These are phyloP conservation scores for Madoqua kirkii DNA, from an alignment of 2,113 vertebrate genomes.

Conservation along the genomic window DNA sequence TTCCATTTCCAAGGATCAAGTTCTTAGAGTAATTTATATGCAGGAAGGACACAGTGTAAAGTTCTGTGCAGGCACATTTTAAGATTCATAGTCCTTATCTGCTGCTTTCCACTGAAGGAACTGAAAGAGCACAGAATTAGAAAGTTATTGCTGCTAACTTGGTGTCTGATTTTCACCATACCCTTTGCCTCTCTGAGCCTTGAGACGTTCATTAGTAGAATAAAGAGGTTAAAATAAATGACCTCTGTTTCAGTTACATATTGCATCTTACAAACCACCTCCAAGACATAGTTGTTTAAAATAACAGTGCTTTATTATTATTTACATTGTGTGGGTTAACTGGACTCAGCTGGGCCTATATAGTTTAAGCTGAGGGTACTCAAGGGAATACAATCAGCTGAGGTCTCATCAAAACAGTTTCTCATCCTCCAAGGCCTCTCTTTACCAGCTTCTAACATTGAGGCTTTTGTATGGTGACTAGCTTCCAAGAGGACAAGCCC, in stretches of 20 bases:
- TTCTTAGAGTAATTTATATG: neutral
- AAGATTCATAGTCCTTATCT: neutral
- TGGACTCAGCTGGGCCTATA: neutral
- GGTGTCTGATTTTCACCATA: neutral
- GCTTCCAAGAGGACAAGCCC: neutral
- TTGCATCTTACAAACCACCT: neutral
- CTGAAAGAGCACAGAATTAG: neutral
- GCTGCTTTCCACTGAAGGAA: neutral
- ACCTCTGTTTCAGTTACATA: conserved; percentile 30
- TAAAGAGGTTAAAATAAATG: neutral
- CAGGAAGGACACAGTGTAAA: neutral
- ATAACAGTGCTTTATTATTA: conserved; percentile 18
- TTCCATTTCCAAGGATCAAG: neutral
- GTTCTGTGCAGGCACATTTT: neutral
- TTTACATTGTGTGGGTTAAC: neutral
- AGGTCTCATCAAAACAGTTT: conserved; percentile 23
- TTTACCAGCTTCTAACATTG: neutral
- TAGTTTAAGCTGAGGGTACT: neutral
- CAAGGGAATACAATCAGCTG: neutral
- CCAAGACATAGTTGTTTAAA: neutral
- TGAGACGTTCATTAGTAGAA: neutral
- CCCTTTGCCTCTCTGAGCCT: neutral
- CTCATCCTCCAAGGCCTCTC: neutral
- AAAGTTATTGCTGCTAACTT: neutral
- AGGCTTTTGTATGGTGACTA: neutral